Percentiles rank a stretch among this genome's conserved stretches.
Conservation (phyloP, 2,113 vertebrate genomes). For the Callocephalon fimbriatum region DNA sequence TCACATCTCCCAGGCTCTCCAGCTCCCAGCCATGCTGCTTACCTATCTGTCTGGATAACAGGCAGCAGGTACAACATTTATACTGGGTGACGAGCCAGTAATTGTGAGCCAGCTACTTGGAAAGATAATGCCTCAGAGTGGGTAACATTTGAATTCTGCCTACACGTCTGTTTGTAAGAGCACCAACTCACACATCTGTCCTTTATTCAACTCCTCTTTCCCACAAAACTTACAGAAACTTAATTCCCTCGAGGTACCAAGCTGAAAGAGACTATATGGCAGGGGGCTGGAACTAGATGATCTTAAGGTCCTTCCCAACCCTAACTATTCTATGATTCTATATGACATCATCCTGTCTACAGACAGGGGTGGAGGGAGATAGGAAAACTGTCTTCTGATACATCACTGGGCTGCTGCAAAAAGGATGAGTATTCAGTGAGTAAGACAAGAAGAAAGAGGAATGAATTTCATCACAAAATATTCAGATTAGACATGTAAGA, state of each 20-base stretch:
- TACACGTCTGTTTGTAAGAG: not conserved
- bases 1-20: not conserved
- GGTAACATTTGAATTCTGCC: not conserved
- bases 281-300: not conserved
- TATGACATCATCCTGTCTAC: not conserved
- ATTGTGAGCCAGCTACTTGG: not conserved
- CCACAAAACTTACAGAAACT: not conserved
- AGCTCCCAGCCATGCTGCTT: not conserved
- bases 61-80: not conserved
- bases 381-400: not conserved
- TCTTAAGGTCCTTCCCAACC: not conserved
- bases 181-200: not conserved
- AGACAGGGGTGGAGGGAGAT: slow-evolving; percentile 11
- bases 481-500: not conserved
- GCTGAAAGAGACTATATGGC: not conserved
- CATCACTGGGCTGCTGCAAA: not conserved
- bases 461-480: not conserved
- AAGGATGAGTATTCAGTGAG: not conserved
- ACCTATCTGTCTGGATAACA: not conserved
- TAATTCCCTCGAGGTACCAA: not conserved
- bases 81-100: not conserved
- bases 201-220: not conserved
- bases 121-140: not conserved
- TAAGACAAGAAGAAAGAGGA: not conserved
- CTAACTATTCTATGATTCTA: not conserved